Evolutionary conservation across 2,888 invertebrate species (phyloP).

Genomic region (Dynastes grantii): DNA sequence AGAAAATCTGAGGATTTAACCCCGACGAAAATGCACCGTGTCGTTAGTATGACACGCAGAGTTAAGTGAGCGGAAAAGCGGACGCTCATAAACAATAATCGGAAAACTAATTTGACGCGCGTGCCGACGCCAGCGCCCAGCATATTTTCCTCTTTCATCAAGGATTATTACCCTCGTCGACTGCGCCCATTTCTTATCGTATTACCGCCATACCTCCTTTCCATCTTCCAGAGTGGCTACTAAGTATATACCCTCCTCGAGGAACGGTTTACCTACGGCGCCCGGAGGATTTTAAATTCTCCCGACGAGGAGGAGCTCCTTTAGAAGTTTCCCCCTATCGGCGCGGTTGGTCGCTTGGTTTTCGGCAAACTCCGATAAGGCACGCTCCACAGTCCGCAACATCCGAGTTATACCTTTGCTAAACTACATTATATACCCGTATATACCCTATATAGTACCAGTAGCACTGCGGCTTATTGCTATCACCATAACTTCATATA

Average conservation of each 20-base stretch:
- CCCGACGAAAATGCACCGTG: background rate
- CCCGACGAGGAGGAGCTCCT: conserved; percentile 34
- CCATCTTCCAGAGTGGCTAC: conserved; percentile 1
- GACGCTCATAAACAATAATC: conserved; percentile 53
- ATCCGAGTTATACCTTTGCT: conserved; percentile 15
- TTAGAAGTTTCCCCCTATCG: background rate
- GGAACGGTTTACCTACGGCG: conserved; percentile 48
- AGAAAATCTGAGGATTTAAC: conserved; percentile 7
- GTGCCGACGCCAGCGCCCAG: conserved; percentile 50
- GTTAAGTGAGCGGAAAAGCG: conserved; percentile 8
- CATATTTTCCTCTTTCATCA: conserved; percentile 30
- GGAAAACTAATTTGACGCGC: conserved; percentile 54
- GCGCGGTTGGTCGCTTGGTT: conserved; percentile 35
- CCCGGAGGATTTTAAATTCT: conserved; percentile 48
- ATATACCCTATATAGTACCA: conserved; percentile 14
- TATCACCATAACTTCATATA: conserved; percentile 47
- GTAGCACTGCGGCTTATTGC: conserved; percentile 40
- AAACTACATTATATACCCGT: conserved; percentile 23
- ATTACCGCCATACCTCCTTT: background rate
- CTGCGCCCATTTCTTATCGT: conserved; percentile 20
- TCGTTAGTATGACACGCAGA: background rate
- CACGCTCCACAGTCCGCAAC: conserved; percentile 54
- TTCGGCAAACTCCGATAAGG: conserved; percentile 56
- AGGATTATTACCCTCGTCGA: conserved; percentile 26
- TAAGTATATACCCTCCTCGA: conserved; percentile 7